phyloP scores from a whole-genome alignment of 2,113 vertebrate genomes.

The Grammomys surdaster region DNA sequence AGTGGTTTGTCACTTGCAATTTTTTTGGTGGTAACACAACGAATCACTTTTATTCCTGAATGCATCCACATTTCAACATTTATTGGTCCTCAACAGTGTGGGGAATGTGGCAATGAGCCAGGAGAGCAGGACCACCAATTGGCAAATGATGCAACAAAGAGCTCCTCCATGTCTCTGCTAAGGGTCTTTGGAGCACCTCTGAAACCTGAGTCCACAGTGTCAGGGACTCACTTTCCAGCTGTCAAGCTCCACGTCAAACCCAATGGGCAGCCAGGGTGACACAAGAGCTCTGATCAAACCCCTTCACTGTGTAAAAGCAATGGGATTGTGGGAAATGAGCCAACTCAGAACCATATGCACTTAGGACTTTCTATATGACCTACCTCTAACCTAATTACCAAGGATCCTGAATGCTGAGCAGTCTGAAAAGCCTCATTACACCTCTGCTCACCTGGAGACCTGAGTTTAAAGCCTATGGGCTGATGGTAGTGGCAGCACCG shows the following conservation, averaged over 20 bases:
- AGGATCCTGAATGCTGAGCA: conserved; percentile 72
- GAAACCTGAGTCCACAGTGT: conserved; percentile 35
- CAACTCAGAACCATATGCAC: conserved; percentile 56
- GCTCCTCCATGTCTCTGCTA: conserved; percentile 58
- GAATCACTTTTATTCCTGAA: conserved; percentile 84
- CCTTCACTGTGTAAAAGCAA: conserved; percentile 64
- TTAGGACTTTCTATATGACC: background rate
- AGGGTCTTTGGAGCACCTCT: conserved; percentile 55
- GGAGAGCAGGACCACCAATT: conserved; percentile 77
- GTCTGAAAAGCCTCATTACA: conserved; percentile 80
- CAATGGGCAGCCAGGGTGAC: conserved; percentile 64
- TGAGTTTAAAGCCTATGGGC: conserved; percentile 78
- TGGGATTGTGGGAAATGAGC: conserved; percentile 68
- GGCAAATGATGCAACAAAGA: background rate
- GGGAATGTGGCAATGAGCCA: conserved; percentile 84
- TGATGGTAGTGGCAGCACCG: conserved; percentile 61
- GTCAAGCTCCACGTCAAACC: conserved; percentile 58
- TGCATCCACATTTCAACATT: conserved; percentile 86
- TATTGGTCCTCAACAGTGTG: conserved; percentile 59
- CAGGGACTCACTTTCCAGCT: conserved; percentile 55
- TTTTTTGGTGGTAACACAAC: conserved; percentile 80
- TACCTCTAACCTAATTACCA: background rate
- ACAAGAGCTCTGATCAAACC: conserved; percentile 67
- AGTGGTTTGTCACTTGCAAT: background rate
- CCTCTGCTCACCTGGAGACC: conserved; percentile 83